Conservation (phyloP, 2,888 invertebrate species). For the Fissipunctia ypsillon region DNA sequence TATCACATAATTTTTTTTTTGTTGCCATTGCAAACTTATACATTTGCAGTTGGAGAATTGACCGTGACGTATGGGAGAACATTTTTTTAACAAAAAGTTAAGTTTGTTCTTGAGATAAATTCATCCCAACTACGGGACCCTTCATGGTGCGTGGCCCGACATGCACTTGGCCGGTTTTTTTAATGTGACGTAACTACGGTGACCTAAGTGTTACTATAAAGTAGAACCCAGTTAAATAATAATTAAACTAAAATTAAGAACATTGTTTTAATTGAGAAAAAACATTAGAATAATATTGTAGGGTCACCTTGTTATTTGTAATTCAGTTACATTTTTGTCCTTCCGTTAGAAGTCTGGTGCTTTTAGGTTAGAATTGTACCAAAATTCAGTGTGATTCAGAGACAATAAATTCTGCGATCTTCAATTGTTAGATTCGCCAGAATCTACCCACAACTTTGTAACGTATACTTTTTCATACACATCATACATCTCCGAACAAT, state of each 20-base stretch:
- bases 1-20: no score
- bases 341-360: no score
- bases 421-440: conserved; percentile 47
- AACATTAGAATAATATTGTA: background rate
- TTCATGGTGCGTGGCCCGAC: no score
- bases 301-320: background rate
- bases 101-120: no score
- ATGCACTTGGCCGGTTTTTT: no score
- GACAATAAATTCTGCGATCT: conserved; percentile 17
- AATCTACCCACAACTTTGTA: conserved; percentile 71
- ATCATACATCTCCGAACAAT: conserved; percentile 84
- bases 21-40: no score
- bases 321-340: background rate
- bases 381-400: conserved; percentile 9
- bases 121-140: no score
- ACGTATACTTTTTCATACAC: conserved; percentile 71
- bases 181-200: background rate
- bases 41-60: no score
- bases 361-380: background rate
- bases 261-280: background rate
- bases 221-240: background rate
- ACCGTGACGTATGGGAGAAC: no score
- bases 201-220: background rate
- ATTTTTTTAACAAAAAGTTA: no score
- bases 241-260: background rate